Base-by-base conservation (phyloP, 1,140 invertebrate genomes). In the Dreissena polymorpha region DNA sequence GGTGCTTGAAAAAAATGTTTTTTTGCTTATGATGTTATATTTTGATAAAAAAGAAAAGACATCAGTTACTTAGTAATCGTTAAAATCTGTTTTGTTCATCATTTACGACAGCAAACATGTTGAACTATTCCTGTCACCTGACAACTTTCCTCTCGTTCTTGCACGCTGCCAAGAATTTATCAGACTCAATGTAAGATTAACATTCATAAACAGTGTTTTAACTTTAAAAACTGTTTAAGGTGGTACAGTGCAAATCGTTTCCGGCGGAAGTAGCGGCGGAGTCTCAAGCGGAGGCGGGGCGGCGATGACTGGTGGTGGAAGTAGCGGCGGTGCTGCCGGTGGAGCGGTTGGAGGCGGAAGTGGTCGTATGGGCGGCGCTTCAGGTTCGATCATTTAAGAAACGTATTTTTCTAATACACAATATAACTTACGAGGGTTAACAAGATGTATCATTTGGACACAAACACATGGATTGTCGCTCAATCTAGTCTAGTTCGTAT, bases 191-290 rank as follows among this genome's bases (percentile, higher is more conserved):
- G 67, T 7, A 27, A 7, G 67, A n/a, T 27, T 21, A 25, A 25
- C 14, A 69, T 25, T 69, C 0, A 29, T 18, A 25, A 69, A 69
- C 3, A 7, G 7, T 21, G 29, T 10, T 72, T 51, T 72, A 8
- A 10, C 1, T 72, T 10, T 13, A 10, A 7, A 76, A 63, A 39
- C 1, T n/a, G 8, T 39, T 39, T 39, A 39, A 39, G 73, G 73
- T 76, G 29, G 60, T 57, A 49, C 51, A 18, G 50, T 76, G 7
- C 63, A 65, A 12, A 13, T 76, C 12, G 39, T 76, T 27, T 64
- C 73, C n/a, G 76, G 76, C 49, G 76, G 76, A 79, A n/a, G 13
- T 23, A 21, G 50, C 23, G n/a, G 27, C 10, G 27, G 23, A 18
- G 2, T 60, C 10, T 27, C 76, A 5, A 39, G 39, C 39, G 39